These are phyloP conservation scores for Porites cylindrica DNA, from an alignment of 92 coral and sea anemone species.

Conservation along the genomic window DNA sequence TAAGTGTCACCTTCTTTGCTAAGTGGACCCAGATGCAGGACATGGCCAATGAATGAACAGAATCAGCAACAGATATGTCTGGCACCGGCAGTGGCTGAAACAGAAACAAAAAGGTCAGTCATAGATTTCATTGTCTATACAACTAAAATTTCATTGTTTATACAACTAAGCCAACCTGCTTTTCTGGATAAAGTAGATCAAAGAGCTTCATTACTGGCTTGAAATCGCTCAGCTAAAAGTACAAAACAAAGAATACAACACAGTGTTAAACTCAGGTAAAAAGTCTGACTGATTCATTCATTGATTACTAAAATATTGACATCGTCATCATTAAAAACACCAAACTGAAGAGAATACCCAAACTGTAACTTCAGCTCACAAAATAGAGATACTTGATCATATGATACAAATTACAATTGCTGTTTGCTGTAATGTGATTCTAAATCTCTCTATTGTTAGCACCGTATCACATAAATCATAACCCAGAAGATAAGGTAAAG, in stretches of 20 bases:
- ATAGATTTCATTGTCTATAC: background rate
- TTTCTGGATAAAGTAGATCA: slow-evolving; percentile 90
- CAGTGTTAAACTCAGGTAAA: background rate
- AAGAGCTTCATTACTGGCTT: slow-evolving; percentile 88
- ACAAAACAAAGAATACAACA: background rate
- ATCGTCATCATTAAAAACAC: too few relatives aligned
- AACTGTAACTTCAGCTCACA: too few relatives aligned
- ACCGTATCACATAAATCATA: too few relatives aligned
- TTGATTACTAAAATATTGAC: background rate
- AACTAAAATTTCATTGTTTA: too few relatives aligned
- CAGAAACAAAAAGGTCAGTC: background rate
- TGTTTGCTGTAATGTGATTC: too few relatives aligned
- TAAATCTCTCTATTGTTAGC: too few relatives aligned
- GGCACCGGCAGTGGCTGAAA: slow-evolving; percentile 89
- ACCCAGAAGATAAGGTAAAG: too few relatives aligned
- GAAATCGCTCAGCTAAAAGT: slow-evolving; percentile 88
- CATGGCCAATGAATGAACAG: slow-evolving; percentile 90
- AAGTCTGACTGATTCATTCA: background rate
- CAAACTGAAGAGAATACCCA: too few relatives aligned
- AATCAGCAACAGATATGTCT: slow-evolving; percentile 82
- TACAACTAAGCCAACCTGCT: slow-evolving; percentile 67
- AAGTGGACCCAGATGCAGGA: slow-evolving; percentile 95
- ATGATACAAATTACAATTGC: too few relatives aligned
- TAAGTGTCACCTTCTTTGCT: slow-evolving; percentile 77
- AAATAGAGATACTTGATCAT: too few relatives aligned